Evolutionary conservation across 1,140 invertebrate genomes (phyloP).

Genomic region (Hycleus cichorii): DNA sequence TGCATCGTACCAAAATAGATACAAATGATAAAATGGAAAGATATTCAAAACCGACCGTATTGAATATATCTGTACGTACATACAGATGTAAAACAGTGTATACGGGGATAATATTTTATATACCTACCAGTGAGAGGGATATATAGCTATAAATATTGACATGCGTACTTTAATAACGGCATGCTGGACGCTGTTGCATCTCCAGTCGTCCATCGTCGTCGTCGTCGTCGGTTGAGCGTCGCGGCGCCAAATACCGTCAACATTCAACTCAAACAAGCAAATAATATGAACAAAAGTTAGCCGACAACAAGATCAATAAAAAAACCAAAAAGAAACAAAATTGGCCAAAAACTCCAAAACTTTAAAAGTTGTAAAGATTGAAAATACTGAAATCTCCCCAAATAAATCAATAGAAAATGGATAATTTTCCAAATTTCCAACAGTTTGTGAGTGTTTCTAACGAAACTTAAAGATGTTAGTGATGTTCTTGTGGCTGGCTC

Average conservation of each 20-base stretch:
- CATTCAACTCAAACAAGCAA: too few species aligned
- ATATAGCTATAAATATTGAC: conserved; percentile 12
- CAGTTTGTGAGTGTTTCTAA: not conserved
- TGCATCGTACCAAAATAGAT: too few species aligned
- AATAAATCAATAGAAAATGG: too few species aligned
- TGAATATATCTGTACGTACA: not conserved
- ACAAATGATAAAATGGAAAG: too few species aligned
- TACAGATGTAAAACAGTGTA: not conserved
- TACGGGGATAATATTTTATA: too few species aligned
- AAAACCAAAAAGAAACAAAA: too few species aligned
- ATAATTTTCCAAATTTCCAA: not conserved
- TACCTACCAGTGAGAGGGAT: not conserved
- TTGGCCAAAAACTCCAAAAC: not conserved
- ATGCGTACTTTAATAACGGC: conserved; percentile 20
- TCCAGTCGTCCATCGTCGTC: conserved; percentile 26
- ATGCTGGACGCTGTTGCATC: conserved; percentile 33
- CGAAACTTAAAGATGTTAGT: not conserved
- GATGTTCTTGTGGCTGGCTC: not conserved
- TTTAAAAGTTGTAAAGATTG: too few species aligned
- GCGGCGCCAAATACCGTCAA: conserved; percentile 20
- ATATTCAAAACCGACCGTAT: not conserved
- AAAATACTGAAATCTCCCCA: too few species aligned
- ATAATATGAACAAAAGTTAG: too few species aligned
- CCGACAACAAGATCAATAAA: too few species aligned
- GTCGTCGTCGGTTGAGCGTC: conserved; percentile 25